Evolutionary conservation across 2,113 vertebrate genomes (phyloP).

Genomic region (Caretta caretta): DNA sequence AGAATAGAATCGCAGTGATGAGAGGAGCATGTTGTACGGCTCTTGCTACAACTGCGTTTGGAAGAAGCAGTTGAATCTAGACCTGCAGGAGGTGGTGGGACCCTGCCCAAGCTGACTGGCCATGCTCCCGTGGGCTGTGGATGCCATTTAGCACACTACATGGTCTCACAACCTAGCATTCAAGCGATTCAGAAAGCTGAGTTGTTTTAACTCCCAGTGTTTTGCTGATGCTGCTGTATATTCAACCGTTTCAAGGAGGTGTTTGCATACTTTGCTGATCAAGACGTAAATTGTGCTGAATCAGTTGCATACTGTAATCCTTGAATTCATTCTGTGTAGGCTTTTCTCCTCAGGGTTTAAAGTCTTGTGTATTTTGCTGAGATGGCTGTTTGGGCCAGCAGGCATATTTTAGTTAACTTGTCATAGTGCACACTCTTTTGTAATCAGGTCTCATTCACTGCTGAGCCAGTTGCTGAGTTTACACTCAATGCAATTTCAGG

Average conservation of each 20-base stretch:
- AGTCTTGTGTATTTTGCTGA: neutral
- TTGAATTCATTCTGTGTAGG: neutral
- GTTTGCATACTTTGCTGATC: neutral
- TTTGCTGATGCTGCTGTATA: neutral
- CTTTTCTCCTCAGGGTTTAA: neutral
- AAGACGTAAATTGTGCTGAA: neutral
- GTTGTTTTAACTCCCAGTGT: fast-evolving
- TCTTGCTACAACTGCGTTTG: neutral
- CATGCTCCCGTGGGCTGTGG: neutral
- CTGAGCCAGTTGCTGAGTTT: neutral
- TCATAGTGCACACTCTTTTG: neutral
- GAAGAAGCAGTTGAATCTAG: neutral
- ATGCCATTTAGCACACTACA: neutral
- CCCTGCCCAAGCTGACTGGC: neutral
- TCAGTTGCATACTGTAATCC: neutral
- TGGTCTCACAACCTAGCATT: neutral
- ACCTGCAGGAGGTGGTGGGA: neutral
- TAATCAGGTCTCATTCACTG: neutral
- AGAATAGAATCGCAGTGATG: neutral
- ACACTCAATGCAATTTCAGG: neutral
- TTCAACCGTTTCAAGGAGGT: neutral
- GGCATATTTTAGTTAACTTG: neutral
- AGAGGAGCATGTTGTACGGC: neutral
- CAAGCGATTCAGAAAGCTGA: neutral
- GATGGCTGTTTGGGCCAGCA: neutral